Conservation (phyloP, 2,797 vertebrate species). For the Lerista edwardsae region DNA sequence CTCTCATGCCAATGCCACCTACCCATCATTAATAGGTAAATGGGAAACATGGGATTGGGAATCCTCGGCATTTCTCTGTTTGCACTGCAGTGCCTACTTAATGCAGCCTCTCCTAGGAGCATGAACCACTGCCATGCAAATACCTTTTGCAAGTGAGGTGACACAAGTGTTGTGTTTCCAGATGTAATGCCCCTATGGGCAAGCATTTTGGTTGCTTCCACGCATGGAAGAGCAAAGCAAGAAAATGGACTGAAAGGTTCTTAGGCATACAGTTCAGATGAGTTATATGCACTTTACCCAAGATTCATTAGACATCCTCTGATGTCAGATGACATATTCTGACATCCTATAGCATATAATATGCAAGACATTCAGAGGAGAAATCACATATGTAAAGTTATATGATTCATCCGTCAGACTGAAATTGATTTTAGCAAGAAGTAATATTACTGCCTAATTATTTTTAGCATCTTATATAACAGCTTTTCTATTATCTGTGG, state of each 20-base stretch:
- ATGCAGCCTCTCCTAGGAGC: neutral
- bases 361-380: neutral
- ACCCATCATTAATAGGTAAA: neutral
- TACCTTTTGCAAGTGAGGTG: neutral
- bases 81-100: neutral
- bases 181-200: neutral
- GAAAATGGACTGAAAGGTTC: neutral
- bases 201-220: neutral
- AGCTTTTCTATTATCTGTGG: neutral
- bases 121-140: neutral
- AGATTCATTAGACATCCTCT: neutral
- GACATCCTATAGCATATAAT: neutral
- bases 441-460: slow-evolving; percentile 1
- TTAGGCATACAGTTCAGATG: neutral
- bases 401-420: slow-evolving; percentile 22
- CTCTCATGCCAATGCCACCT: neutral
- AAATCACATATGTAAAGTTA: rapidly evolving
- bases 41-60: neutral
- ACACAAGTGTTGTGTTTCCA: neutral
- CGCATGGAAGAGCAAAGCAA: neutral
- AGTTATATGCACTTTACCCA: neutral
- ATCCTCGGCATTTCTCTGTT: neutral
- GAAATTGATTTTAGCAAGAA: slow-evolving; percentile 25
- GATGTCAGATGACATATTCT: too few relatives aligned
- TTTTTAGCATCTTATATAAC: slow-evolving; percentile 26